Evolutionary conservation across 2,113 vertebrate species (phyloP).

Genomic region (Phrynocephalus versicolor): DNA sequence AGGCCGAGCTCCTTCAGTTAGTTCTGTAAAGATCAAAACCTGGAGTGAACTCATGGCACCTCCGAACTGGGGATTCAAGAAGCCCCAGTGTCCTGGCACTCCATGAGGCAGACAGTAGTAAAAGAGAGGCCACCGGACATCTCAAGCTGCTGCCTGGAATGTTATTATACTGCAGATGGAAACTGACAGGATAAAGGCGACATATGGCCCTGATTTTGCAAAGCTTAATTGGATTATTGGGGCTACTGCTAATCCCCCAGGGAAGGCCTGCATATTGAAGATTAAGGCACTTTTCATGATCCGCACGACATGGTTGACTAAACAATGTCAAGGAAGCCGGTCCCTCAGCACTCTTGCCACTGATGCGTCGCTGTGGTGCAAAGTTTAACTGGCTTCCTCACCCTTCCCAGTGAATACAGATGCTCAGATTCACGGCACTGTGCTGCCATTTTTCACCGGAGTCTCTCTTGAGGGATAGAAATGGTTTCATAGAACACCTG

Average conservation of each 20-base stretch:
- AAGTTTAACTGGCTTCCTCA: background rate
- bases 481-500: constrained; percentile 27
- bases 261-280: constrained; percentile 52
- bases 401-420: constrained; percentile 19
- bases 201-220: constrained; percentile 60
- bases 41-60: no score
- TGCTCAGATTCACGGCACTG: constrained; percentile 26
- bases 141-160: background rate
- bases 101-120: fast-evolving
- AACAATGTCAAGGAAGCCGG: constrained; percentile 45
- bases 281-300: constrained; percentile 62
- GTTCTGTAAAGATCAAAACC: no score
- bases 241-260: constrained; percentile 47
- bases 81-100: background rate
- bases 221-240: constrained; percentile 66
- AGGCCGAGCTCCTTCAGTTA: no score
- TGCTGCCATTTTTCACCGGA: constrained; percentile 43
- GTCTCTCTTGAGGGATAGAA: constrained; percentile 48
- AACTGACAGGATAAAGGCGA: constrained; percentile 46
- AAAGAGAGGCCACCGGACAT: background rate
- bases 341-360: constrained; percentile 37
- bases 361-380: constrained; percentile 39
- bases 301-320: constrained; percentile 46
- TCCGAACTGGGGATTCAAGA: background rate
- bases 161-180: constrained; percentile 12